These are phyloP conservation scores for Rosalia funebris DNA, from an alignment of 2,888 invertebrate species.

Conservation along the genomic window DNA sequence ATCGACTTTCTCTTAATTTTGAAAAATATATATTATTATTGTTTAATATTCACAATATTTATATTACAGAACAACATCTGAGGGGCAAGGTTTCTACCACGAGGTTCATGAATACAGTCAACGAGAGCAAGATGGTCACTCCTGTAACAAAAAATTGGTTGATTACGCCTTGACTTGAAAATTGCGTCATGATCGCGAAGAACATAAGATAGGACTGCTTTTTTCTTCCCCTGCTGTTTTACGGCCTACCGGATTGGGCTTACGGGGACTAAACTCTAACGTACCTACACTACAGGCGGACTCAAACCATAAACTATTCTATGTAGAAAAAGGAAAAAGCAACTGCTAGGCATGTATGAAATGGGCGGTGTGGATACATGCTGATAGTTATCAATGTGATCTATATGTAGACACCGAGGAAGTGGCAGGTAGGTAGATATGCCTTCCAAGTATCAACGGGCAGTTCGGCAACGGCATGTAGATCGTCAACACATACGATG, in stretches of 20 bases:
- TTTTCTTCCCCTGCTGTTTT: not conserved
- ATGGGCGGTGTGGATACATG: constrained; percentile 45
- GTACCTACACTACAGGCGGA: constrained; percentile 6
- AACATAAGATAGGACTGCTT: not conserved
- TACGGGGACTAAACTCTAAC: constrained; percentile 4
- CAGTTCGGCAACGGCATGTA: constrained; percentile 61
- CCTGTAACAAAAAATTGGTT: constrained; percentile 85
- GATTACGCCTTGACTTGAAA: constrained; percentile 61
- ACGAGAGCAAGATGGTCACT: constrained; percentile 98
- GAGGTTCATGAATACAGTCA: constrained; percentile 99
- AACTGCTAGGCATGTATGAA: constrained; percentile 30
- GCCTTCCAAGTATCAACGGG: constrained; percentile 67
- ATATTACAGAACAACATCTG: too few species aligned
- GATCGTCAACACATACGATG: constrained; percentile 64
- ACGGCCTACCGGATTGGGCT: too few species aligned
- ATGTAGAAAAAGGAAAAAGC: constrained; percentile 34
- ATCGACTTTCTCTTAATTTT: too few species aligned
- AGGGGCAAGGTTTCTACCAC: constrained; percentile 99
- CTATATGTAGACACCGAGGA: constrained; percentile 24
- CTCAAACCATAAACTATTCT: constrained; percentile 23
- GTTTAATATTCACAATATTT: too few species aligned
- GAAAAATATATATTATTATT: too few species aligned
- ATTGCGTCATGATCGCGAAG: not conserved
- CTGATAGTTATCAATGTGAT: constrained; percentile 38
- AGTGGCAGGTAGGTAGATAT: constrained; percentile 14